Evolutionary conservation across 2,797 vertebrate genomes (phyloP).

Genomic region (Cuniculus paca): DNA sequence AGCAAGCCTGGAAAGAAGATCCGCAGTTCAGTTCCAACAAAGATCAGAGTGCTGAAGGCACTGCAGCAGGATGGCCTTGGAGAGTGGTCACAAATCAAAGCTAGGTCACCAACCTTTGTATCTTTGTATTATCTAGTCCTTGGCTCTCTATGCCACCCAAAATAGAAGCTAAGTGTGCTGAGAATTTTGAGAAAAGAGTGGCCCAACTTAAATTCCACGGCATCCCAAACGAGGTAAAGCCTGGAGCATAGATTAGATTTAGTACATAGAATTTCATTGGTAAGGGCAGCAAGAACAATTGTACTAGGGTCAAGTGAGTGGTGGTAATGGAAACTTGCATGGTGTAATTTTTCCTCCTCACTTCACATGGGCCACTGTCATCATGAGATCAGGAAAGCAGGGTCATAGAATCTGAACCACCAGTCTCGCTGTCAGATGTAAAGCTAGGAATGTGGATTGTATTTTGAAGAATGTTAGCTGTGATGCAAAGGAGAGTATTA

Average conservation of each 20-base stretch:
- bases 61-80: neutral
- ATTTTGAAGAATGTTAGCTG: neutral
- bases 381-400: neutral
- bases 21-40: neutral
- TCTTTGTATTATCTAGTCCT: neutral
- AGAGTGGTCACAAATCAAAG: neutral
- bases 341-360: neutral
- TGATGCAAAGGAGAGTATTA: neutral
- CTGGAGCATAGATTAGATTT: neutral
- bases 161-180: neutral
- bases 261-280: neutral
- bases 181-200: neutral
- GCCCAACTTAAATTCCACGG: neutral
- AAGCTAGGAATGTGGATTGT: neutral
- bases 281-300: neutral
- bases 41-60: neutral
- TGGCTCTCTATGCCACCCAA: neutral
- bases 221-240: neutral
- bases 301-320: too few relatives aligned
- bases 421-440: neutral
- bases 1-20: neutral
- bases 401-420: neutral
- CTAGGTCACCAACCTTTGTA: neutral
- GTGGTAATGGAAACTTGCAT: neutral
- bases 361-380: neutral